Conservation (phyloP, 2,888 invertebrate species). For the Encarsia formosa region DNA sequence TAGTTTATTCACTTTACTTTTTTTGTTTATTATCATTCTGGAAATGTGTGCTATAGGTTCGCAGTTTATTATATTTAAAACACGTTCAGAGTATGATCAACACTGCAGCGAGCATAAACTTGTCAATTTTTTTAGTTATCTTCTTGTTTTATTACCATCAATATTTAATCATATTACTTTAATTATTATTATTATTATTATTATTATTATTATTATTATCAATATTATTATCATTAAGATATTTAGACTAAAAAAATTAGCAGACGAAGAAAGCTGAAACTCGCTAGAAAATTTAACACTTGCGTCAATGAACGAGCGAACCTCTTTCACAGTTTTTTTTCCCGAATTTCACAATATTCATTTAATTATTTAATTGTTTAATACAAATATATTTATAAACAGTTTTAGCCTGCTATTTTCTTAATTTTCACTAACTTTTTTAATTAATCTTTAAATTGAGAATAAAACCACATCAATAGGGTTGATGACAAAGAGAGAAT, state of each 20-base stretch:
- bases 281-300: constrained; percentile 26
- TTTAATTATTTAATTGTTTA: no score
- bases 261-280: constrained; percentile 29
- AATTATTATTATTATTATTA: no score
- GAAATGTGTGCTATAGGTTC: constrained; percentile 28
- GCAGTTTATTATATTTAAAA: constrained; percentile 26
- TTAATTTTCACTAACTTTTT: no score
- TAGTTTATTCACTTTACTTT: no score
- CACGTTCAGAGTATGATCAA: constrained; percentile 18
- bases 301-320: constrained; percentile 28
- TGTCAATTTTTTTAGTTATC: constrained; percentile 21
- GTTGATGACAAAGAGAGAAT: no score
- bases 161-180: no score
- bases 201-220: no score
- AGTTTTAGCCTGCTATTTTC: constrained; percentile 19
- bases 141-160: constrained; percentile 1
- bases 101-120: constrained; percentile 23
- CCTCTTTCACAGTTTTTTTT: constrained; percentile 26
- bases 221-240: no score
- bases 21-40: constrained; percentile 16
- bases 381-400: constrained; percentile 20
- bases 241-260: constrained; percentile 29
- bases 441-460: no score
- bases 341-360: no score
- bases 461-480: constrained; percentile 23